A percentile compares a stretch with the other conserved stretches of the same genome.
Conservation (phyloP, 2,888 invertebrate genomes). For the Andrena chrysosceles region DNA sequence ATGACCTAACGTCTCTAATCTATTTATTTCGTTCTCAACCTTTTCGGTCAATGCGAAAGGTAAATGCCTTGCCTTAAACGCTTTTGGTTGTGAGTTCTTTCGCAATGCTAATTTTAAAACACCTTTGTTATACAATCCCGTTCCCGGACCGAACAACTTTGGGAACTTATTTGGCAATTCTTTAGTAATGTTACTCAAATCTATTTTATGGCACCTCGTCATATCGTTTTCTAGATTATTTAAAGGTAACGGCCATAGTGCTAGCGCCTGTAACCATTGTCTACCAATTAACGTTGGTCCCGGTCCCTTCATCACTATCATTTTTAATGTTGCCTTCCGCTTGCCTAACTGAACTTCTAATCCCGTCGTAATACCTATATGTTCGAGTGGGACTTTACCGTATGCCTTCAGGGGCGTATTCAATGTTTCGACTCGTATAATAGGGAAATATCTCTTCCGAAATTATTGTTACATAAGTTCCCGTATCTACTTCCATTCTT, state of each 20-base stretch:
- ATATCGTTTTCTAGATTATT: neutral
- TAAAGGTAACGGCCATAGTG: neutral
- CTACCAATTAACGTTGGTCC: neutral
- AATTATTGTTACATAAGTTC: neutral
- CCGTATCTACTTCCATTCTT: neutral
- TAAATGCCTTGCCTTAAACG: neutral
- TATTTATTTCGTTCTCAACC: neutral
- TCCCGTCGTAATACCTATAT: neutral
- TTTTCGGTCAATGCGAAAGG: neutral
- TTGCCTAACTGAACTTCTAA: neutral
- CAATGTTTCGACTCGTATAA: neutral
- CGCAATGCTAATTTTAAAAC: neutral
- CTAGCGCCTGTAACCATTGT: slow-evolving; percentile 1
- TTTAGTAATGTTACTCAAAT: no score
- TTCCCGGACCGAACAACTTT: neutral
- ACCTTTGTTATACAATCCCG: neutral
- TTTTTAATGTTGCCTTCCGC: neutral
- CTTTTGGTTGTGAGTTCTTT: neutral
- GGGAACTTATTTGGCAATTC: neutral
- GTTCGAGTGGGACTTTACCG: neutral
- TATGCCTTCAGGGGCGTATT: neutral
- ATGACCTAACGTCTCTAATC: neutral
- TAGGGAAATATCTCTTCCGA: neutral
- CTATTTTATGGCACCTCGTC: no score
- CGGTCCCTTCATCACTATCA: neutral